Conservation (phyloP, 2,113 vertebrate species). For the Bubalus kerabau region DNA sequence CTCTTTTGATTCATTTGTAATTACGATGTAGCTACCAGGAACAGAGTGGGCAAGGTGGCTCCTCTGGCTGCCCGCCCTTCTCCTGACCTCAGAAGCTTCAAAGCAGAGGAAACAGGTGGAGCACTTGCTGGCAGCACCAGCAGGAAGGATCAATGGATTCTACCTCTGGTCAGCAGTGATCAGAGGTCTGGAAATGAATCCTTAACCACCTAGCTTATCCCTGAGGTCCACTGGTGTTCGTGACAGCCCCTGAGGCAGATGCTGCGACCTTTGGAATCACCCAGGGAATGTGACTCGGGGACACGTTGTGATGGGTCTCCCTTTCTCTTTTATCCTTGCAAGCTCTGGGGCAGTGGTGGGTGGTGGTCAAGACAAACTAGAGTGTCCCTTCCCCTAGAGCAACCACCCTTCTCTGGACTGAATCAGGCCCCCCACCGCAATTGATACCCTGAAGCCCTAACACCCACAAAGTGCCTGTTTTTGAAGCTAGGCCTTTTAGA, state of each 20-base stretch:
- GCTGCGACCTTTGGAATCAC: neutral
- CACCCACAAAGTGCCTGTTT: neutral
- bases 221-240: rapidly evolving
- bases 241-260: neutral
- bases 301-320: rapidly evolving
- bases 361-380: neutral
- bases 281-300: neutral
- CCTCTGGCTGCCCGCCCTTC: neutral
- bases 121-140: neutral
- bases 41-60: neutral
- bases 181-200: neutral
- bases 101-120: neutral
- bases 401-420: neutral
- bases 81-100: neutral
- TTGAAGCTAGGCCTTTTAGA: neutral
- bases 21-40: neutral
- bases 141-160: neutral
- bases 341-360: neutral
- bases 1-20: neutral
- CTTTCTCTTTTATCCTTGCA: neutral
- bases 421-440: rapidly evolving
- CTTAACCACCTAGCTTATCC: neutral
- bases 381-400: neutral
- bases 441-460: neutral
- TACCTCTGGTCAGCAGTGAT: neutral